phyloP scores from a whole-genome alignment of 2,888 invertebrate genomes.

The Ectobius pallidus region DNA sequence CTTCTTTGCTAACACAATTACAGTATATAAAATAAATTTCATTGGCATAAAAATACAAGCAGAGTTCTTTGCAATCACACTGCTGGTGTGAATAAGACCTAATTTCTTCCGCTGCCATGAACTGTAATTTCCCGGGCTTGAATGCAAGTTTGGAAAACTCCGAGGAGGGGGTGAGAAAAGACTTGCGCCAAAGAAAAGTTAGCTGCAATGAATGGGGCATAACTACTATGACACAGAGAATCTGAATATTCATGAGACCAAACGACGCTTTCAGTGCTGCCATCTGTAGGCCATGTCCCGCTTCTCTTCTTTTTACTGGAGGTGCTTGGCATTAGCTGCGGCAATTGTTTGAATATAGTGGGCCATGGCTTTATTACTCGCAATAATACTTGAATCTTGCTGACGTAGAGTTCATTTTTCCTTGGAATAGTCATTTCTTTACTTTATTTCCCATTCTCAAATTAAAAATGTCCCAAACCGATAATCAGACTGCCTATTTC shows the following conservation, averaged over 20 bases:
- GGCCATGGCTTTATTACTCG: too few relatives aligned
- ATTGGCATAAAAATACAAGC: slow-evolving; percentile 40
- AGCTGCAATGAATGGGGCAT: slow-evolving; percentile 39
- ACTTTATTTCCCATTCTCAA: too few relatives aligned
- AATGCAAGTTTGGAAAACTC: slow-evolving; percentile 43
- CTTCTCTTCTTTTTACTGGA: too few relatives aligned
- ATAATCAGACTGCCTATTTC: too few relatives aligned
- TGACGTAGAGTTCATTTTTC: too few relatives aligned
- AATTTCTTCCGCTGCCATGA: slow-evolving; percentile 41
- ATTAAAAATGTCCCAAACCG: too few relatives aligned
- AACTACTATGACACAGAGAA: slow-evolving; percentile 37
- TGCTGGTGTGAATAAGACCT: slow-evolving; percentile 42
- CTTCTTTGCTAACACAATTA: slow-evolving; percentile 42
- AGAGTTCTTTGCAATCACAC: slow-evolving; percentile 36
- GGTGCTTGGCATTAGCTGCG: too few relatives aligned
- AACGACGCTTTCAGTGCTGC: slow-evolving; percentile 26
- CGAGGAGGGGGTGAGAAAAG: neutral
- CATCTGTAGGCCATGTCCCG: neutral
- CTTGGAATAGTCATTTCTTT: too few relatives aligned
- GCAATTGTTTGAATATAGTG: too few relatives aligned
- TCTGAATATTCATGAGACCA: slow-evolving; percentile 35
- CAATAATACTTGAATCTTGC: too few relatives aligned
- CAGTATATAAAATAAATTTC: slow-evolving; percentile 41
- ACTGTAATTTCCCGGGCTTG: slow-evolving; percentile 42
- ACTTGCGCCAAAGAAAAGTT: slow-evolving; percentile 41